phyloP scores from a whole-genome alignment of 2,888 invertebrate species.

The Acanthosepion esculentum region DNA sequence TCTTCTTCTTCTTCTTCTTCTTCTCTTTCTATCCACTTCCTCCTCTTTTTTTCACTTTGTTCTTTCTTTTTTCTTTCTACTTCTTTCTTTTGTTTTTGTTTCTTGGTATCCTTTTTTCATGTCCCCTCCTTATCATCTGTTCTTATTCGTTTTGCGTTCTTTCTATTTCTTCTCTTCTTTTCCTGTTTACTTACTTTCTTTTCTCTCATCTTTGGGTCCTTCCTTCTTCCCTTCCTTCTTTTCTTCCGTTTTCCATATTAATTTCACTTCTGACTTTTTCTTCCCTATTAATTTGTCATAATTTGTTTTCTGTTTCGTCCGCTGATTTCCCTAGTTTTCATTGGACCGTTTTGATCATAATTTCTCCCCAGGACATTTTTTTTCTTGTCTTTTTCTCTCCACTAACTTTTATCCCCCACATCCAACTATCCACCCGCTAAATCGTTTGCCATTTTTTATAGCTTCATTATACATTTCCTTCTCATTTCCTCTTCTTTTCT shows the following conservation, averaged over 20 bases:
- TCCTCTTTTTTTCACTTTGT: too few relatives aligned
- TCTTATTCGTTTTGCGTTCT: neutral
- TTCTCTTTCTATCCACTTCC: too few relatives aligned
- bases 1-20: too few relatives aligned
- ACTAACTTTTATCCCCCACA: neutral
- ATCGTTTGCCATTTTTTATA: conserved; percentile 18
- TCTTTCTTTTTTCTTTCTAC: neutral
- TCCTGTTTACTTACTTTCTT: neutral
- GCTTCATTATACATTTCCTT: conserved; percentile 10
- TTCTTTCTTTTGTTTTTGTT: neutral
- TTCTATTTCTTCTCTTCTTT: neutral
- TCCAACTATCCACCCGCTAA: neutral
- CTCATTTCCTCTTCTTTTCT: neutral
- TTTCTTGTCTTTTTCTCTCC: neutral
- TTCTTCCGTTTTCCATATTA: neutral
- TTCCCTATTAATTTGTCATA: conserved; percentile 33
- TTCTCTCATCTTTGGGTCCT: too few relatives aligned
- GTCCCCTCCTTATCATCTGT: too few relatives aligned
- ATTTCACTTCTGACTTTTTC: neutral
- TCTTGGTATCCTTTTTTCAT: neutral
- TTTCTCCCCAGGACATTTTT: neutral
- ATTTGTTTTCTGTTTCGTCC: conserved; percentile 33
- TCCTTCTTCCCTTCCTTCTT: neutral
- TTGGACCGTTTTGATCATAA: neutral
- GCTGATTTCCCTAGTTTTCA: neutral